These are phyloP conservation scores for Cosmia pyralina DNA, from an alignment of 2,888 invertebrate species.

Conservation along the genomic window DNA sequence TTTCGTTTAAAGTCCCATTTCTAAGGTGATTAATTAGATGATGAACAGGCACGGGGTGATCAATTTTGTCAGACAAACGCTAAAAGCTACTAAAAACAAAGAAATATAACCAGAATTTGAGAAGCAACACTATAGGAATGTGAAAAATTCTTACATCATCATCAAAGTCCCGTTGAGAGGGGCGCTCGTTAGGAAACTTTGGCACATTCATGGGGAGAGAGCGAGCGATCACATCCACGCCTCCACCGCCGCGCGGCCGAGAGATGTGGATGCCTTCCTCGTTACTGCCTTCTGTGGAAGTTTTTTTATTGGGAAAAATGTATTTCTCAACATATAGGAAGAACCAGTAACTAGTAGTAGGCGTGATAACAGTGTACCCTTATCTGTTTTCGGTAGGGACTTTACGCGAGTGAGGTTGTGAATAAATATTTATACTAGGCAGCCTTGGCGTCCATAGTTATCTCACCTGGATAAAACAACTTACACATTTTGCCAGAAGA, in stretches of 20 bases:
- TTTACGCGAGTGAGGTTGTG: neutral
- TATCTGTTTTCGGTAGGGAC: neutral
- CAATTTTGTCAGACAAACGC: neutral
- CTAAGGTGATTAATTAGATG: neutral
- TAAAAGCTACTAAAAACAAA: neutral
- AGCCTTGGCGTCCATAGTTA: neutral
- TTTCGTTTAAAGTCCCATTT: neutral
- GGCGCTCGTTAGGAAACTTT: conserved; percentile 85
- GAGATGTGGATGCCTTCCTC: conserved; percentile 91
- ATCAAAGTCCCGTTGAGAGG: conserved; percentile 79
- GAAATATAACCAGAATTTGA: neutral
- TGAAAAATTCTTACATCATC: conserved; percentile 85
- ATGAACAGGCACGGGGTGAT: neutral
- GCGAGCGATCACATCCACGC: conserved; percentile 91
- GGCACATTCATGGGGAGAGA: conserved; percentile 95
- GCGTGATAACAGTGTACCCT: neutral
- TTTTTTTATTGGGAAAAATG: conserved; percentile 11
- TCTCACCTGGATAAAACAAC: neutral
- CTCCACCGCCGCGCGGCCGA: conserved; percentile 86
- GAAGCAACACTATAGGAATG: neutral
- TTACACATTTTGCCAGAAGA: neutral
- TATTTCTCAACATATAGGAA: conserved; percentile 15
- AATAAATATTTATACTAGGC: neutral
- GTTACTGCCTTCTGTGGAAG: conserved; percentile 84
- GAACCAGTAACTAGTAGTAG: conserved; percentile 1